Base-by-base conservation (phyloP, 2,113 vertebrate species). In the Centropus unirufus region DNA sequence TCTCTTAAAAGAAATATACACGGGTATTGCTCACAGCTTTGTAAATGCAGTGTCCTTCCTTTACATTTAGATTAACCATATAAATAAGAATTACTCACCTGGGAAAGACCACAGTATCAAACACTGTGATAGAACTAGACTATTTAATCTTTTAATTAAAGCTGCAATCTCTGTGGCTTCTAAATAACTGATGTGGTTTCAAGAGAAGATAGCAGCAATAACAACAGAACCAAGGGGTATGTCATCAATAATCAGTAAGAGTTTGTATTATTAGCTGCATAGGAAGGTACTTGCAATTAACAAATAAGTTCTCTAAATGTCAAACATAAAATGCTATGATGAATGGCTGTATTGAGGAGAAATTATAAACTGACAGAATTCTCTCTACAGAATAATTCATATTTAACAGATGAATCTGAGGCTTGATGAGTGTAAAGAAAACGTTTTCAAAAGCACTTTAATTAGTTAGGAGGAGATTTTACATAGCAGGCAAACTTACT, bases 1-100 rank as follows among this genome's bases (percentile, higher is more conserved):
- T 84, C 49, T 92, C 75, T 63, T 70, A 81, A 87, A 76, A 86
- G 75, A 83, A 87, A 91, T 66, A 61, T 36, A 62, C 23, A 39
- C n/a, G 32, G 70, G 30, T 76, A 81, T 70, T 96, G 93, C 92
- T 97, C 84, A 97, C 94, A 95, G 95, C 88, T 97, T 96, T 94
- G 87, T 95, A 94, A 94, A 97, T 94, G 92, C 87, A 96, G 87
- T 85, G 96, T 92, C 86, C 88, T 95, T 94, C 94, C 67, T 90
- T 96, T 92, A 86, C 49, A 67, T 96, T 91, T 93, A 95, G 83
- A 63, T 67, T 97, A 95, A 85, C 70, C 76, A 93, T 85, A 91
- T 89, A 82, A 90, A 27, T 75, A 70, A 85, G 15, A 91, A 73
- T 52, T 11, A 63, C 27, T 66, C 24, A 49, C 27, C 36, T 57